Percentiles rank a stretch among this genome's conserved stretches.
phyloP scores from a whole-genome alignment of 2,113 vertebrate species.

The Platichthys flesus region DNA sequence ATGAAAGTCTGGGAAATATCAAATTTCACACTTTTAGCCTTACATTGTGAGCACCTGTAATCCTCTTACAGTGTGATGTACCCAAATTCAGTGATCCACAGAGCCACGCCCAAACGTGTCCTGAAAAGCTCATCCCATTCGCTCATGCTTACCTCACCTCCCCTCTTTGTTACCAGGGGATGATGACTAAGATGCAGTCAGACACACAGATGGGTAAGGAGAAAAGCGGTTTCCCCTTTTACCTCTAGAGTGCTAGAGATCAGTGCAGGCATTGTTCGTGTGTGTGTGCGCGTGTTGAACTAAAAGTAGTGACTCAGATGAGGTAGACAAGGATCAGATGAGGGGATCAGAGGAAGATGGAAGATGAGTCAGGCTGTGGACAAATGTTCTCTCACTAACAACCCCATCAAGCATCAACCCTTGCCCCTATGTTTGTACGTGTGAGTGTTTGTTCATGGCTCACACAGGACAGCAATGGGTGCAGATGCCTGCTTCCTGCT shows the following conservation, averaged over 20 bases:
- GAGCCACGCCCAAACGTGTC: conserved; percentile 55
- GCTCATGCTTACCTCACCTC: conserved; percentile 73
- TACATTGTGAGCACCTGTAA: conserved; percentile 24
- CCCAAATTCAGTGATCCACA: conserved; percentile 26
- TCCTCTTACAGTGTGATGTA: conserved; percentile 28
- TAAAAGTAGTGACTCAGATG: conserved; percentile 48
- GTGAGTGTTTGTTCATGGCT: conserved; percentile 14
- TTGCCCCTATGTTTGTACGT: conserved; percentile 31
- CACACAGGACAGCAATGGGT: conserved; percentile 9
- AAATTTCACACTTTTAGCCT: conserved; percentile 18
- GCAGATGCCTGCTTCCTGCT: conserved; percentile 40
- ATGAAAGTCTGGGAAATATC: not conserved
- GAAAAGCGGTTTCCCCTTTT: conserved; percentile 32
- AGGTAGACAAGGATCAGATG: conserved; percentile 44
- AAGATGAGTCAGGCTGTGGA: conserved; percentile 70
- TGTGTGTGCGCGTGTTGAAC: conserved; percentile 14
- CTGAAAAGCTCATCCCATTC: conserved; percentile 63
- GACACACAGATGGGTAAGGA: conserved; percentile 25
- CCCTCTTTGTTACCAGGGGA: conserved; percentile 54
- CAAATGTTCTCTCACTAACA: conserved; percentile 48
- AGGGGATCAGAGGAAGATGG: conserved; percentile 45
- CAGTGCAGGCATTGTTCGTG: conserved; percentile 9
- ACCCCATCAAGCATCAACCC: conserved; percentile 36
- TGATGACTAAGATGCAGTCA: conserved; percentile 62
- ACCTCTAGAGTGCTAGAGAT: conserved; percentile 25